Conservation (phyloP, 2,888 invertebrate species). For the Coelinius sp. region DNA sequence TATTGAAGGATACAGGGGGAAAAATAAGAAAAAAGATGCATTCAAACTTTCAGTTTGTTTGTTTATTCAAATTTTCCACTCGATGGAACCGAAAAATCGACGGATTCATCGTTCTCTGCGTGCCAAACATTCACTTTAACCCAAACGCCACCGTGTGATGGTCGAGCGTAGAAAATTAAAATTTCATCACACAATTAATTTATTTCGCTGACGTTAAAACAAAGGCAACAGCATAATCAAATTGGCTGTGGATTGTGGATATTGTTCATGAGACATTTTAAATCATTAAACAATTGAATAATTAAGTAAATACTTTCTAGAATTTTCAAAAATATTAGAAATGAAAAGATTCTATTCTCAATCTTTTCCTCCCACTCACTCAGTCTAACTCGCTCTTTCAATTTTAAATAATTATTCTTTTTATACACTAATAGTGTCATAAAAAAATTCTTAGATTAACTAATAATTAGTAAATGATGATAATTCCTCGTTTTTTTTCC, state of each 20-base stretch:
- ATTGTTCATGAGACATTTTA: background rate
- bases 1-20: background rate
- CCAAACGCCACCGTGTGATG: too few species aligned
- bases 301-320: background rate
- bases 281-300: background rate
- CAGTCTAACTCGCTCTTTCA: conserved; percentile 40
- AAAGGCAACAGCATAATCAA: conserved; percentile 18
- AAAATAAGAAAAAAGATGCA: background rate
- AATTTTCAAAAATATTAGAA: background rate
- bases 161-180: background rate
- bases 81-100: too few species aligned
- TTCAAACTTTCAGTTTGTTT: too few species aligned
- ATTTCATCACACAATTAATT: background rate
- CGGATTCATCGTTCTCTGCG: too few species aligned
- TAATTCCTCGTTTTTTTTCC: background rate
- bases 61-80: too few species aligned
- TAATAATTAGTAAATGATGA: conserved; percentile 10
- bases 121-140: too few species aligned
- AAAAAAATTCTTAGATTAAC: background rate
- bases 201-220: conserved; percentile 8
- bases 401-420: conserved; percentile 39
- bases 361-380: conserved; percentile 29
- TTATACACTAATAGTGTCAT: conserved; percentile 32
- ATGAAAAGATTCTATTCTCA: conserved; percentile 8
- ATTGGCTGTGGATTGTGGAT: conserved; percentile 20